These are phyloP conservation scores for Marasmarcha lunaedactyla DNA, from an alignment of 2,888 invertebrate species.

Conservation along the genomic window DNA sequence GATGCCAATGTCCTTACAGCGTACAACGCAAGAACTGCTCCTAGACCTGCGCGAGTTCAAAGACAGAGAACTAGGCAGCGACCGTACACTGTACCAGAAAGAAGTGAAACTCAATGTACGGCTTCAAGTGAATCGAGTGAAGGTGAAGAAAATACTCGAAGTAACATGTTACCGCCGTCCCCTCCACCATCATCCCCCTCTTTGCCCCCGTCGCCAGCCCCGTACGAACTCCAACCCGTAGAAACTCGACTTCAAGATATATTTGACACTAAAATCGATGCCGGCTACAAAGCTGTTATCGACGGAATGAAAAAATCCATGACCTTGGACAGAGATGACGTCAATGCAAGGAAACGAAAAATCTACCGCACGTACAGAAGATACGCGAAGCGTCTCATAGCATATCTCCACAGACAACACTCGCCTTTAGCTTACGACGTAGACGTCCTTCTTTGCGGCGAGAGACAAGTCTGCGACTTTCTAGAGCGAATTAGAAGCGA, in stretches of 20 bases:
- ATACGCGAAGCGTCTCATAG: slow-evolving; percentile 59
- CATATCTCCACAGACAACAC: slow-evolving; percentile 58
- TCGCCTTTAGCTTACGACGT: slow-evolving; percentile 64
- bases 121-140: slow-evolving; percentile 61
- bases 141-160: slow-evolving; percentile 48
- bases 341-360: slow-evolving; percentile 57
- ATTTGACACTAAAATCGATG: slow-evolving; percentile 62
- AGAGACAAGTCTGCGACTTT: slow-evolving; percentile 58
- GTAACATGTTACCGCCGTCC: slow-evolving; percentile 45
- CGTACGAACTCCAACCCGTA: slow-evolving; percentile 55
- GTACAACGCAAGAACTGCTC: slow-evolving; percentile 62
- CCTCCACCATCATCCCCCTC: slow-evolving; percentile 61
- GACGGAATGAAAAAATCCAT: slow-evolving; percentile 68
- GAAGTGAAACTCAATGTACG: slow-evolving; percentile 37
- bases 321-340: slow-evolving; percentile 59
- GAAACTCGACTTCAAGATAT: slow-evolving; percentile 58
- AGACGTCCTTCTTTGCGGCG: slow-evolving; percentile 57
- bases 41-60: slow-evolving; percentile 48
- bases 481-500: slow-evolving; percentile 56
- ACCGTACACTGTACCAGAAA: slow-evolving; percentile 46
- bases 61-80: slow-evolving; percentile 41
- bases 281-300: slow-evolving; percentile 66
- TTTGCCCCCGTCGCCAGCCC: slow-evolving; percentile 52
- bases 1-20: slow-evolving; percentile 64
- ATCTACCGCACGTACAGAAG: slow-evolving; percentile 59